A percentile compares a stretch with the other conserved stretches of the same genome.
These are phyloP conservation scores for Tragelaphus oryx DNA, from an alignment of 2,797 vertebrate genomes.

Conservation along the genomic window DNA sequence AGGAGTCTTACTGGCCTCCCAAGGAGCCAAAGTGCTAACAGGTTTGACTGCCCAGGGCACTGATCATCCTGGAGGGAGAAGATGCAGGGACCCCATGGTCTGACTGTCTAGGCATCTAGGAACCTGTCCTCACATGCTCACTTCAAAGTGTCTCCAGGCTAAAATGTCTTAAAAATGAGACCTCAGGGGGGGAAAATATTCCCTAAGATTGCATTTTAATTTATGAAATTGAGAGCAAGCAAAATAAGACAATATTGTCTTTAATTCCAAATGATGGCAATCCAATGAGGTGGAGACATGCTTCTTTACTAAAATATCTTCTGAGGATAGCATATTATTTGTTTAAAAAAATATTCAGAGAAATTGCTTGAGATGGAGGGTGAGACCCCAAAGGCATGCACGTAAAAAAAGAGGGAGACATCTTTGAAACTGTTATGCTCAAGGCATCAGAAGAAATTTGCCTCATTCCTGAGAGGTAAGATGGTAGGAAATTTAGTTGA, in stretches of 20 bases:
- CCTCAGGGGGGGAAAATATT: not conserved
- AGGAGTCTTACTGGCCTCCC: not conserved
- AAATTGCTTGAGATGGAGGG: not conserved
- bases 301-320: not conserved
- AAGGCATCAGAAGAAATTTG: not conserved
- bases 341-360: not conserved
- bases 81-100: not conserved
- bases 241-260: not conserved
- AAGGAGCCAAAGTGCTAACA: not conserved
- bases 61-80: not conserved
- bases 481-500: not conserved
- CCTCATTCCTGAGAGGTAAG: not conserved
- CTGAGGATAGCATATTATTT: not conserved
- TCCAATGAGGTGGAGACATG: not conserved
- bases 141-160: not conserved
- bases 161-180: not conserved
- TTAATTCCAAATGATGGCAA: not conserved
- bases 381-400: not conserved
- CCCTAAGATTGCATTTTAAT: constrained; percentile 1
- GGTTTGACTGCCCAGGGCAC: not conserved
- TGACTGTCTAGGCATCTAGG: not conserved
- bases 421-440: not conserved
- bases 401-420: not conserved
- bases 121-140: not conserved
- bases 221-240: not conserved